Evolutionary conservation across 2,113 vertebrate genomes (phyloP).

Genomic region (Nothobranchius furzeri): DNA sequence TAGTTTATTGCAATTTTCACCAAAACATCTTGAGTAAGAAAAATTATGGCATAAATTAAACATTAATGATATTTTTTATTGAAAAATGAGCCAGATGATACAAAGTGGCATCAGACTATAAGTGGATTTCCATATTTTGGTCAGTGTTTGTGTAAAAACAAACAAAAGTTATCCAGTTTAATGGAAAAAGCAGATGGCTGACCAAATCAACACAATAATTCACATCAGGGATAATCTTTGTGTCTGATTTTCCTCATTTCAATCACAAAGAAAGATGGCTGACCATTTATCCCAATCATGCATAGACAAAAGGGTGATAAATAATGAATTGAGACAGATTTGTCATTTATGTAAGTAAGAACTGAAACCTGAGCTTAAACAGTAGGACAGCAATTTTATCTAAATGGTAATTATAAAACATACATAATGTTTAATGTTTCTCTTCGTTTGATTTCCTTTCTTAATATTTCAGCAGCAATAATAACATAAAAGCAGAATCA

Average conservation of each 20-base stretch:
- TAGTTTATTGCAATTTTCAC: conserved; percentile 6
- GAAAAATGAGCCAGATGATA: neutral
- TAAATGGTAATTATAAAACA: conserved; percentile 2
- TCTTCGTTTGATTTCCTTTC: conserved; percentile 1
- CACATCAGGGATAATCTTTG: conserved; percentile 45
- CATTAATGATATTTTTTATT: neutral
- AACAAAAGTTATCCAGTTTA: conserved; percentile 28
- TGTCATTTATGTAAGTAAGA: conserved; percentile 20
- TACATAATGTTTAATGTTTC: conserved; percentile 1
- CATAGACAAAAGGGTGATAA: conserved; percentile 31
- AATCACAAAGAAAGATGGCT: conserved; percentile 29
- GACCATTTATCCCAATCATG: conserved; percentile 48
- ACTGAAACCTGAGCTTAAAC: conserved; percentile 15
- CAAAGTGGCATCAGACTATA: neutral
- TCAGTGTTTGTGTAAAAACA: conserved; percentile 20
- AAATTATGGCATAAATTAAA: too few relatives aligned
- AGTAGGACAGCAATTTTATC: conserved; percentile 7
- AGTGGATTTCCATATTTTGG: conserved; percentile 3
- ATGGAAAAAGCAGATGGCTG: conserved; percentile 24
- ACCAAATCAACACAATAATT: conserved; percentile 44
- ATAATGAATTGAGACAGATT: conserved; percentile 54
- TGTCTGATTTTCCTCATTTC: conserved; percentile 41
- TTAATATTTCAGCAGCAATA: conserved; percentile 10
- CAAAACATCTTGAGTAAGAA: too few relatives aligned
- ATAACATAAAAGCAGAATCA: neutral